Evolutionary conservation across 2,888 invertebrate species (phyloP).

Genomic region (Drosophila testacea): DNA sequence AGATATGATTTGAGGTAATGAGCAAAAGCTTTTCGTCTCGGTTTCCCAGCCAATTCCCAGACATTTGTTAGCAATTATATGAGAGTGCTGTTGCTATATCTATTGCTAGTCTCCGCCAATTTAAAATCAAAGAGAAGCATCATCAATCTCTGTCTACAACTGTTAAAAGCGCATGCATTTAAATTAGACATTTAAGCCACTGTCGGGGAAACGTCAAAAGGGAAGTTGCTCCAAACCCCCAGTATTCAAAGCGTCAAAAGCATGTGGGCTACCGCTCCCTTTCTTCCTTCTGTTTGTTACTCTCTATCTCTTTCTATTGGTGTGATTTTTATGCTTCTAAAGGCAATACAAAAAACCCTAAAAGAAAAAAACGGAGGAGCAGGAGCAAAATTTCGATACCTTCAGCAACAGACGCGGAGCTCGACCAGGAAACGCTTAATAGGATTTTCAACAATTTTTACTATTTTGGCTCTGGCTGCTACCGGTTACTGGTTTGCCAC

Average conservation of each 20-base stretch:
- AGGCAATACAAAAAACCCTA: slow-evolving; percentile 3
- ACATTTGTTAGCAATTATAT: slow-evolving; percentile 69
- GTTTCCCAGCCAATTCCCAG: background rate
- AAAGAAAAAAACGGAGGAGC: background rate
- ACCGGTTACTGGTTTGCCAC: slow-evolving; percentile 56
- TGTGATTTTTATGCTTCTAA: slow-evolving; percentile 46
- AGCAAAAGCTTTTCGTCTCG: slow-evolving; percentile 36
- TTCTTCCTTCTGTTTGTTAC: background rate
- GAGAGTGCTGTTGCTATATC: slow-evolving; percentile 13
- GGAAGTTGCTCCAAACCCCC: slow-evolving; percentile 28
- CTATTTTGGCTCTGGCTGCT: slow-evolving; percentile 58
- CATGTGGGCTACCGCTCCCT: slow-evolving; percentile 26
- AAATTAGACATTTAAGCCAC: slow-evolving; percentile 84
- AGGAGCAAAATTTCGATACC: slow-evolving; percentile 47
- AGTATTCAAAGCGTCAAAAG: slow-evolving; percentile 51
- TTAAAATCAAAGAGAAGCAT: slow-evolving; percentile 61
- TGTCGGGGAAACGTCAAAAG: slow-evolving; percentile 18
- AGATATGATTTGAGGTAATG: slow-evolving; percentile 41
- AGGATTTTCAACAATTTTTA: slow-evolving; percentile 77
- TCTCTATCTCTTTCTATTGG: slow-evolving; percentile 13
- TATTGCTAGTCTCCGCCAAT: slow-evolving; percentile 43
- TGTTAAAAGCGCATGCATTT: slow-evolving; percentile 83
- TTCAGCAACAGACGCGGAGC: slow-evolving; percentile 57
- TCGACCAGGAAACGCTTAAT: slow-evolving; percentile 74
- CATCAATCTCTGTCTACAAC: slow-evolving; percentile 83